A percentile compares a stretch with the other conserved stretches of the same genome.
Evolutionary conservation across 1,140 invertebrate species (phyloP).

Genomic region (Andricus grossulariae): DNA sequence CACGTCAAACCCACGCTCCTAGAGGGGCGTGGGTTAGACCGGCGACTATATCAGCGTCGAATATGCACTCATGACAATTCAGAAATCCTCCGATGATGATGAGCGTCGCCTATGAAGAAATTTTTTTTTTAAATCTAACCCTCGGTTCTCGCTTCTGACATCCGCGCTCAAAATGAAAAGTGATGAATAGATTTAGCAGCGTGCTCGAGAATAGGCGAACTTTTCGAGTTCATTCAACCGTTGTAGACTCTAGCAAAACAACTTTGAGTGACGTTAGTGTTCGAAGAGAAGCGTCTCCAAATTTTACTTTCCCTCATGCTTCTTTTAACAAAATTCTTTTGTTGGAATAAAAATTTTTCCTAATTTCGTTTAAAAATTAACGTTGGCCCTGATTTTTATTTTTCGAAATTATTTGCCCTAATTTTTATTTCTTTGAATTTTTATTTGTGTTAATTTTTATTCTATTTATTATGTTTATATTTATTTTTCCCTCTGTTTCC

Average conservation of each 20-base stretch:
- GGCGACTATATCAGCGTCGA: conserved; percentile 57
- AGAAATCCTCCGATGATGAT: conserved; percentile 47
- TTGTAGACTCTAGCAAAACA: conserved; percentile 2
- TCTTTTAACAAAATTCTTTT: neutral
- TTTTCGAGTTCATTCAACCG: conserved; percentile 14
- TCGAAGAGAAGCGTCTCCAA: too few species aligned
- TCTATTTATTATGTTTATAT: too few species aligned
- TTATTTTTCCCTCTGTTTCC: too few species aligned
- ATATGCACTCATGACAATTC: conserved; percentile 38
- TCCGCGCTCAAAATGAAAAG: conserved; percentile 34
- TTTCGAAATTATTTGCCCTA: too few species aligned
- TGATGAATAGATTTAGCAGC: neutral
- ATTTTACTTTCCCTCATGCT: neutral
- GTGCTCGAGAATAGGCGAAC: neutral
- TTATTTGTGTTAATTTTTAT: too few species aligned
- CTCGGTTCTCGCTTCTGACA: conserved; percentile 28
- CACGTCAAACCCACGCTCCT: too few species aligned
- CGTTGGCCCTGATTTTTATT: too few species aligned
- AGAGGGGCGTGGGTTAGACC: conserved; percentile 65
- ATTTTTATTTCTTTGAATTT: too few species aligned
- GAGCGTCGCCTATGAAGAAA: neutral
- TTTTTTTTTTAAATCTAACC: neutral
- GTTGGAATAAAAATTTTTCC: too few species aligned
- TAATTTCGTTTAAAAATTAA: too few species aligned
- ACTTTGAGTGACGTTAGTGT: conserved; percentile 33